These are phyloP conservation scores for Coptodon rendalli DNA, from an alignment of 2,113 vertebrate species.

Conservation along the genomic window DNA sequence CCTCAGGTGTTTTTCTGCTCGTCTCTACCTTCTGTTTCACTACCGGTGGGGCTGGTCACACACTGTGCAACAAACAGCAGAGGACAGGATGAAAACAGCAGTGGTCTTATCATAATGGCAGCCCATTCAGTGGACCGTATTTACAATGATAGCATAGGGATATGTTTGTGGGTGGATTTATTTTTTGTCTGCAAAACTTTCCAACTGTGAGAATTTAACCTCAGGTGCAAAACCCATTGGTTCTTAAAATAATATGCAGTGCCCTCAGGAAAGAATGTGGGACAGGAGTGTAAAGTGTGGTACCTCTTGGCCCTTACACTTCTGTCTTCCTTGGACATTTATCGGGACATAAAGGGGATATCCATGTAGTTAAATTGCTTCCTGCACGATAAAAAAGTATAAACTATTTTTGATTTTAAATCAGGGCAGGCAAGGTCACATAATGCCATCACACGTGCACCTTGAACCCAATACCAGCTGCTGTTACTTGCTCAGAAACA, in stretches of 20 bases:
- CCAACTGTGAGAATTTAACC: not conserved
- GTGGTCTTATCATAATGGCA: not conserved
- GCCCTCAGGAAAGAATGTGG: not conserved
- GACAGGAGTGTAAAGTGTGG: not conserved
- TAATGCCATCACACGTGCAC: not conserved
- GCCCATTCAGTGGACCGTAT: not conserved
- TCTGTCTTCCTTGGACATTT: not conserved
- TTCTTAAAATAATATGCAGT: not conserved
- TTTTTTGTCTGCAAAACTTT: not conserved
- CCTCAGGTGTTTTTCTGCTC: not conserved
- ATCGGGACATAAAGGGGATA: not conserved
- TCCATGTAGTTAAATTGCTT: not conserved
- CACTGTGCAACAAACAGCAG: not conserved
- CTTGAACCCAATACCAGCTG: not conserved
- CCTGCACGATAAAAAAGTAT: not conserved
- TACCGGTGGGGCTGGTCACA: not conserved
- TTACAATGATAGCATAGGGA: not conserved
- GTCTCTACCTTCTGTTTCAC: not conserved
- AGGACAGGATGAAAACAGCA: not conserved
- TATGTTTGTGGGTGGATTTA: not conserved
- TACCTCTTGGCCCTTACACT: not conserved
- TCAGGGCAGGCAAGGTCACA: not conserved
- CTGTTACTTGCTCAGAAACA: slow-evolving; percentile 7
- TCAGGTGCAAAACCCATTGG: not conserved
- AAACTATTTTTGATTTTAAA: not conserved